phyloP scores from a whole-genome alignment of 2,797 vertebrate genomes.

The Pipistrellus kuhlii region DNA sequence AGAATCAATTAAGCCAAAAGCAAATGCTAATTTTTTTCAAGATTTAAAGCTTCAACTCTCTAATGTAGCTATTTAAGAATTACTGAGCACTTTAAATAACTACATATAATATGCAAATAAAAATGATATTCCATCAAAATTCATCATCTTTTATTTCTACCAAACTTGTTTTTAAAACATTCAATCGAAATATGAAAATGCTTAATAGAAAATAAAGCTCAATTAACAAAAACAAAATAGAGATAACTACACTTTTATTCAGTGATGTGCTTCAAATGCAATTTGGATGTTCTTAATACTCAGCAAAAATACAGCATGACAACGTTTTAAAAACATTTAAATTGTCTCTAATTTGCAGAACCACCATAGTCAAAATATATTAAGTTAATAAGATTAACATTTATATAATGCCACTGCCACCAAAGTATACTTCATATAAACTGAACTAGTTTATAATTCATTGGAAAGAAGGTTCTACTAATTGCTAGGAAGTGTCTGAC shows the following conservation, averaged over 20 bases:
- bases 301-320: constrained; percentile 72
- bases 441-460: constrained; percentile 82
- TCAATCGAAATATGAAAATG: constrained; percentile 69
- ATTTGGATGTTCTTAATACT: constrained; percentile 75
- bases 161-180: constrained; percentile 44
- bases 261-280: constrained; percentile 35
- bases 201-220: constrained; percentile 78
- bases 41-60: constrained; percentile 33
- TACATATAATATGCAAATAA: constrained; percentile 50
- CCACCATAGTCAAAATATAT: constrained; percentile 82
- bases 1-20: constrained; percentile 19
- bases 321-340: constrained; percentile 78
- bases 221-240: constrained; percentile 75
- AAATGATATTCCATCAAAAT: constrained; percentile 48
- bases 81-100: constrained; percentile 51
- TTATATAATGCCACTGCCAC: constrained; percentile 82
- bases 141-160: constrained; percentile 58
- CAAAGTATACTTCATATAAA: constrained; percentile 82
- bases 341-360: constrained; percentile 84
- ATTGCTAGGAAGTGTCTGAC: constrained; percentile 51
- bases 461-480: constrained; percentile 78
- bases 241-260: constrained; percentile 78
- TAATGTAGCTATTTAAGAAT: constrained; percentile 39
- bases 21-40: neutral
- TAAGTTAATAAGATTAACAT: constrained; percentile 84